Conservation (phyloP, 1,140 invertebrate genomes). For the Eubasilissa regina region DNA sequence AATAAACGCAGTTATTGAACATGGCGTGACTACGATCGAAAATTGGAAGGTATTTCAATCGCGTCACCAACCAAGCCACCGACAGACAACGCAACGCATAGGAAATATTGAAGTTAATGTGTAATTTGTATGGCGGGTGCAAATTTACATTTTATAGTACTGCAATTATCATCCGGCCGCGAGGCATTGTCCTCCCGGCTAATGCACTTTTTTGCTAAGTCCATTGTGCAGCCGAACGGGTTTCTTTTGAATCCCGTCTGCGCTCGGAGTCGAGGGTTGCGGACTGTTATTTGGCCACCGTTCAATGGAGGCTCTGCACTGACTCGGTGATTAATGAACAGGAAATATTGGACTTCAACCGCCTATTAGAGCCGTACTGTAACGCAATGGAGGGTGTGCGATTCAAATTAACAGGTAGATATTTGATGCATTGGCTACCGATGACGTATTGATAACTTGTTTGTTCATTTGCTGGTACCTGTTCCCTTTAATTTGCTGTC, state of each 20-base stretch:
- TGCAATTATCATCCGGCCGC: slow-evolving; percentile 29
- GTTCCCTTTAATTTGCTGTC: too few species aligned
- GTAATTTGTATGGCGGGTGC: slow-evolving; percentile 28
- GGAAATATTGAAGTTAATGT: slow-evolving; percentile 23
- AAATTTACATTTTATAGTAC: slow-evolving; percentile 44
- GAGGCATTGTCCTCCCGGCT: slow-evolving; percentile 38
- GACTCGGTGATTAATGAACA: slow-evolving; percentile 13
- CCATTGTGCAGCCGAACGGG: slow-evolving; percentile 31
- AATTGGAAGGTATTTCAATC: too few species aligned
- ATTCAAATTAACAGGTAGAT: too few species aligned
- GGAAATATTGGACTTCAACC: neutral
- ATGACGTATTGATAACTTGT: too few species aligned
- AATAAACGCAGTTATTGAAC: too few species aligned
- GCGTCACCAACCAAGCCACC: neutral
- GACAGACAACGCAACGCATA: slow-evolving; percentile 30
- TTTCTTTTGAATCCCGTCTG: slow-evolving; percentile 16
- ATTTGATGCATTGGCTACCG: too few species aligned
- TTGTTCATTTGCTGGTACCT: too few species aligned
- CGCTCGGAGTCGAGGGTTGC: neutral
- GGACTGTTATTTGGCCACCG: slow-evolving; percentile 21
- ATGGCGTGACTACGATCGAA: too few species aligned
- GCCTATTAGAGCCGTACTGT: too few species aligned
- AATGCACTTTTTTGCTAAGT: slow-evolving; percentile 40
- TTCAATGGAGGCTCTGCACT: neutral
- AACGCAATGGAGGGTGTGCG: too few species aligned